Evolutionary conservation across 2,113 vertebrate genomes (phyloP).

Genomic region (Thalassoma bifasciatum): DNA sequence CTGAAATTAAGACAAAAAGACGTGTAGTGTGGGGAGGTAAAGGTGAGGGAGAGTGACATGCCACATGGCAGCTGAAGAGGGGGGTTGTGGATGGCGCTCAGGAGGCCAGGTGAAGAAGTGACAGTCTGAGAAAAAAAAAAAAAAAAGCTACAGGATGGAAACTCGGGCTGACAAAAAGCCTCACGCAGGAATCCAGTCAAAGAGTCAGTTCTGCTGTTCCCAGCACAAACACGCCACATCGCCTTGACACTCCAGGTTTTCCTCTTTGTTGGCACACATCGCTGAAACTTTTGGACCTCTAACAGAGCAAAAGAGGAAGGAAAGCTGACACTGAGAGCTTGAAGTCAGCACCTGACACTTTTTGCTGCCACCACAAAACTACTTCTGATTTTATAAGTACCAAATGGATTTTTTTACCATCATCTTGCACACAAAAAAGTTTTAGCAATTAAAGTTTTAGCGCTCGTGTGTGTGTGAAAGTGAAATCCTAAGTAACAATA

Average conservation of each 20-base stretch:
- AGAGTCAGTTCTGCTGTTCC: conserved; percentile 66
- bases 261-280: conserved; percentile 35
- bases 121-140: conserved; percentile 55
- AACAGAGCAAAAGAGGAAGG: background rate
- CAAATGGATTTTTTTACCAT: background rate
- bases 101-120: conserved; percentile 69
- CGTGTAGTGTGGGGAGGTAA: conserved; percentile 9
- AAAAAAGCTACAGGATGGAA: conserved; percentile 67
- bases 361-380: background rate
- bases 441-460: background rate
- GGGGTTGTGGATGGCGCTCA: conserved; percentile 8
- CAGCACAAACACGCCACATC: conserved; percentile 49
- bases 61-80: conserved; percentile 45
- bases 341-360: conserved; percentile 18
- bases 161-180: conserved; percentile 82
- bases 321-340: conserved; percentile 1
- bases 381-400: background rate
- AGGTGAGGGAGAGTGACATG: conserved; percentile 67
- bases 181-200: conserved; percentile 71
- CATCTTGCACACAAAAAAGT: background rate
- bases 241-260: conserved; percentile 57
- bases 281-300: conserved; percentile 44
- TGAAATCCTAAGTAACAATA: conserved; percentile 15
- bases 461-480: background rate
- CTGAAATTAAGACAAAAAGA: background rate